Evolutionary conservation across 2,113 vertebrate genomes (phyloP).

Genomic region (Sigmodon hispidus): DNA sequence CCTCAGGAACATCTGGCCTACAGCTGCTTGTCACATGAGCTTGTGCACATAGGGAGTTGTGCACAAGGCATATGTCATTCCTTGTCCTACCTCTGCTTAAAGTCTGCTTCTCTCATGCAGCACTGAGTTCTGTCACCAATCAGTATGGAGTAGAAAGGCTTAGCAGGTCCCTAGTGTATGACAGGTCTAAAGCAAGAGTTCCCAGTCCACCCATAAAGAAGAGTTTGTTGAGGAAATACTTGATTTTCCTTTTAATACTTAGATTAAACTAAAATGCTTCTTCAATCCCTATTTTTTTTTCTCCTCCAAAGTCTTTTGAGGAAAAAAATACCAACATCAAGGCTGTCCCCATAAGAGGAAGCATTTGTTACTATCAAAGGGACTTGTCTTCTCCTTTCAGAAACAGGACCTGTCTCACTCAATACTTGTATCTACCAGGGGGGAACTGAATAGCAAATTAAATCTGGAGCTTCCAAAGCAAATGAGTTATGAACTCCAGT

Average conservation of each 20-base stretch:
- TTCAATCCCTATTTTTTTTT: conserved; percentile 13
- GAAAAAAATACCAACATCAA: background rate
- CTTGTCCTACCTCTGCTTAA: conserved; percentile 8
- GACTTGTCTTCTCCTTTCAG: conserved; percentile 5
- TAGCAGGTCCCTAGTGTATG: background rate
- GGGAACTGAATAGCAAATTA: conserved; percentile 37
- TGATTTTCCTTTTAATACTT: conserved; percentile 24
- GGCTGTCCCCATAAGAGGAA: background rate
- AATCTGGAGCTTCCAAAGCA: conserved; percentile 25
- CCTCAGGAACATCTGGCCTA: conserved; percentile 54
- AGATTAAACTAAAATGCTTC: conserved; percentile 51
- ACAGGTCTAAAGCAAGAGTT: background rate
- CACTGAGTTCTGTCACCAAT: background rate
- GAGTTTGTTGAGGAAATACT: conserved; percentile 5
- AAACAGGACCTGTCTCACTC: background rate
- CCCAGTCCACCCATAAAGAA: background rate
- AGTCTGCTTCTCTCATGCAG: background rate
- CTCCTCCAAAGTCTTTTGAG: background rate
- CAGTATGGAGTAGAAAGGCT: background rate
- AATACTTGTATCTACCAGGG: background rate
- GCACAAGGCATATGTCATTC: background rate
- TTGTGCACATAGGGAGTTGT: background rate
- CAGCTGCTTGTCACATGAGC: conserved; percentile 47
- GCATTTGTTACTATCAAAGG: conserved; percentile 14
- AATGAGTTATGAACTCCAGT: background rate